Evolutionary conservation across 2,797 vertebrate species (phyloP), one percentile per base, ranked within the genome.

Genomic region (Pelochelys cantorii): DNA sequence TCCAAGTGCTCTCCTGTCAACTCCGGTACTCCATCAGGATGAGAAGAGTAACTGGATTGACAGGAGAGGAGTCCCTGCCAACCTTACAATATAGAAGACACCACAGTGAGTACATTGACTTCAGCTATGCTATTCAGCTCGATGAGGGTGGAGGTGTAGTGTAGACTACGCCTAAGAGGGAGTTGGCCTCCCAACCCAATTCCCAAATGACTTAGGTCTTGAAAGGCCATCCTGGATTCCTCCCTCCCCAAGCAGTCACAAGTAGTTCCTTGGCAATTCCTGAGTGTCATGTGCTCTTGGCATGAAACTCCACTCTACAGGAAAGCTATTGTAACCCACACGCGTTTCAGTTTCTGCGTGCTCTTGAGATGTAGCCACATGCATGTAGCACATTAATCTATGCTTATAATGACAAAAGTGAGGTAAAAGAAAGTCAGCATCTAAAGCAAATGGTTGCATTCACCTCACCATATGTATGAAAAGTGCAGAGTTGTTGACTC

Each of bases 151-250:
- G 42, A 2, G 8, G 42, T 48, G 42, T 8, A 48, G 42, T 48
- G 42, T 48, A 48, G 42, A 48, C 42, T 48, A 48, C 7, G 42
- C 42, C 25, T 75, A 85, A 91, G 88, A 57, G 54, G 74, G 75
- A 74, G 82, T n/a, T 29, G 0, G 9, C 59, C 7, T 89, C 68
- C 77, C 22, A 11, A 15, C 55, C 94, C 31, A 54, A 71, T 92
- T 95, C 91, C 84, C 74, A 54, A 81, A 17, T 92, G 85, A 75
- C 91, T 90, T 75, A 42, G 78, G 81, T 57, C 53, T 87, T 79
- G 80, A 80, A 91, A 95, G 86, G 94, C 95, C 83, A 90, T 31
- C n/a, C 89, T 62, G 60, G 56, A 52, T 89, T 92, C 87, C 55
- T 81, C n/a, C 60, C 91, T 88, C 80, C 57, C 83, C 90, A 90